Evolutionary conservation across 2,888 invertebrate genomes (phyloP).

Genomic region (Cephonodes hylas): DNA sequence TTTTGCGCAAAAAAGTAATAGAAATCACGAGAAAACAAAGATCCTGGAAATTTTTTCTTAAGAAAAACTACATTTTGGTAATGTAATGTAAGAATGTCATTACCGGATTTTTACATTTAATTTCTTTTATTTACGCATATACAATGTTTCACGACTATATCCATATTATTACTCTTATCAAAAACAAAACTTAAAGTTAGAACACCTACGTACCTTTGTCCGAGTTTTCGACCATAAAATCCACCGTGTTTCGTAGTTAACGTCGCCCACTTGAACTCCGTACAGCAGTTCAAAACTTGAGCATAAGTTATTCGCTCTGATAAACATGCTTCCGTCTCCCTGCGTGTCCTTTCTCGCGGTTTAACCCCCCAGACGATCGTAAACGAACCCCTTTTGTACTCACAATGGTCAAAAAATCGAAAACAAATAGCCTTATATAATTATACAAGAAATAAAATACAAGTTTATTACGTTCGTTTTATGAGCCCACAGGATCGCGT

Average conservation of each 20-base stretch:
- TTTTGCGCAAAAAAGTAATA: not conserved
- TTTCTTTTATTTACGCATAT: not conserved
- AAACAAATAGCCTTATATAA: constrained; percentile 58
- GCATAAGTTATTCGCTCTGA: not conserved
- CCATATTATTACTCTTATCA: constrained; percentile 5
- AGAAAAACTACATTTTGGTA: not conserved
- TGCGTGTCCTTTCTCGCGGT: not conserved
- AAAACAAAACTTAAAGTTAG: constrained; percentile 9
- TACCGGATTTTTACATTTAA: constrained; percentile 6
- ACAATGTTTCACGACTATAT: not conserved
- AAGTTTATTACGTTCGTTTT: constrained; percentile 72
- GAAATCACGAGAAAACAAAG: not conserved
- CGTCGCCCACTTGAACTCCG: constrained; percentile 22
- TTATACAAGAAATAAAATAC: constrained; percentile 71
- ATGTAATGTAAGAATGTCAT: not conserved
- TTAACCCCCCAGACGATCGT: constrained; percentile 15
- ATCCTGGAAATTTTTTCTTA: not conserved
- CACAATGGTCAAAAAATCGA: constrained; percentile 29
- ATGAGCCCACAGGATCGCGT: constrained; percentile 65
- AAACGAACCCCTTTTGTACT: constrained; percentile 38
- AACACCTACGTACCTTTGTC: constrained; percentile 16
- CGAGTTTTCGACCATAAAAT: constrained; percentile 27
- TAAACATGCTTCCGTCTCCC: not conserved
- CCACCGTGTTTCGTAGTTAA: constrained; percentile 37
- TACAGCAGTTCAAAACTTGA: not conserved